Evolutionary conservation across 30 jellyfish, hydroid and myxozoan genomes (phyloP).

Genomic region (Rhopilema esculentum): DNA sequence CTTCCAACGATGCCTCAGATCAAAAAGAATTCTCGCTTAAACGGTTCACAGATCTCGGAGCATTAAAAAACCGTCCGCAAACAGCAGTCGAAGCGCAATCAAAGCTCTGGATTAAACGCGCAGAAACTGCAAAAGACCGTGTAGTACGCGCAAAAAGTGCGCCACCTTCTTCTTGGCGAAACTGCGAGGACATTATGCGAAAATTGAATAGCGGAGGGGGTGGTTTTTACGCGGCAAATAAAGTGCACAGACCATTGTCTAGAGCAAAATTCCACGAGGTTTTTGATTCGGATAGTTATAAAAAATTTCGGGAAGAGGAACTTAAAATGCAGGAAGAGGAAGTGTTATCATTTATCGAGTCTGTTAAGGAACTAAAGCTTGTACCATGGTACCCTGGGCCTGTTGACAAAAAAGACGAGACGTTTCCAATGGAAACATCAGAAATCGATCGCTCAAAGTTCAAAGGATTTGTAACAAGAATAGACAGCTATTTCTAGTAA

Average conservation of each 20-base stretch:
- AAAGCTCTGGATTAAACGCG: constrained; percentile 54
- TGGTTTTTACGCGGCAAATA: constrained; percentile 43
- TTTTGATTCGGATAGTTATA: constrained; percentile 54
- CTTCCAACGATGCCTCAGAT: background rate
- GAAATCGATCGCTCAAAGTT: background rate
- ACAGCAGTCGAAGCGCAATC: constrained; percentile 65
- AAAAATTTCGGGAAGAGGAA: constrained; percentile 70
- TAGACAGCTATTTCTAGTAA: constrained; percentile 29
- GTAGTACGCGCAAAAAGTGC: constrained; percentile 76
- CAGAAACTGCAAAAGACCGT: constrained; percentile 54
- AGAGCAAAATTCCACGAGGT: constrained; percentile 55
- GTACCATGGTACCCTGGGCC: constrained; percentile 66
- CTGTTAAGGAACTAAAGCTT: constrained; percentile 43
- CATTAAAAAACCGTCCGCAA: constrained; percentile 51
- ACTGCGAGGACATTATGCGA: constrained; percentile 56
- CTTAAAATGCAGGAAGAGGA: constrained; percentile 56
- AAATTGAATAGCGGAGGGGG: constrained; percentile 54
- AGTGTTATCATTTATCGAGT: constrained; percentile 58
- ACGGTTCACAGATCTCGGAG: constrained; percentile 39
- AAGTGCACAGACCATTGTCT: constrained; percentile 38
- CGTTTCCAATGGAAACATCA: background rate
- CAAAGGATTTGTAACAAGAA: constrained; percentile 43
- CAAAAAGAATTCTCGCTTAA: constrained; percentile 31
- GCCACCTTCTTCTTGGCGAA: constrained; percentile 65
- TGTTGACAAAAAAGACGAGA: background rate